Percentiles rank a stretch among this genome's conserved stretches.
Evolutionary conservation across 2,797 vertebrate species (phyloP).

Genomic region (Pseudocheirus occidentalis): DNA sequence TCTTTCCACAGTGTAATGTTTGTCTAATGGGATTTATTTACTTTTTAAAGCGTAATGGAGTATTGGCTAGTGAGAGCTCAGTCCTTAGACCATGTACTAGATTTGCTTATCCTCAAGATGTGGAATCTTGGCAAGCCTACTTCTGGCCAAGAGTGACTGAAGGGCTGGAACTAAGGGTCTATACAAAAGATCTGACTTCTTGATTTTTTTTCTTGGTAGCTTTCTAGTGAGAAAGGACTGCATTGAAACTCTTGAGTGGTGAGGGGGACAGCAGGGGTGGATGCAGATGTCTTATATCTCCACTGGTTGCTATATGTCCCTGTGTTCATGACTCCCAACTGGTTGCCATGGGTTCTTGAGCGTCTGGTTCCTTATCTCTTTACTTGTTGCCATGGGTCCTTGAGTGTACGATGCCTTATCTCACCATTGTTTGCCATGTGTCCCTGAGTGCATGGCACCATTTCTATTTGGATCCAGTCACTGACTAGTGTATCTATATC

Average conservation of each 20-base stretch:
- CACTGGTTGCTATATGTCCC: background rate
- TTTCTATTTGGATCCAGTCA: too few relatives aligned
- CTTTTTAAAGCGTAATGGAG: background rate
- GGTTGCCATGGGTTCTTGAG: background rate
- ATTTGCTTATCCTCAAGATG: background rate
- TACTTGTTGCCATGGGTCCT: too few relatives aligned
- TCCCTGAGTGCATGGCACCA: too few relatives aligned
- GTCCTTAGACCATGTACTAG: background rate
- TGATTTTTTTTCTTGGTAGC: background rate
- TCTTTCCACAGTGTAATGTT: background rate
- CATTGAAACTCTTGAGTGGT: background rate
- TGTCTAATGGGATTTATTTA: background rate
- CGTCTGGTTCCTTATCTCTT: too few relatives aligned
- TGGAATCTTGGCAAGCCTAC: background rate
- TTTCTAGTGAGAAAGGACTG: background rate
- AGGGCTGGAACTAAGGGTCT: background rate
- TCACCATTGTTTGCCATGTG: too few relatives aligned
- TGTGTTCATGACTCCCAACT: too few relatives aligned
- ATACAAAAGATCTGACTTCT: too few relatives aligned
- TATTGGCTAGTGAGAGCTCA: background rate
- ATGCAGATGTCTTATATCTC: background rate
- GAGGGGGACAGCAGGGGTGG: background rate
- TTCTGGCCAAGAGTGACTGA: background rate
- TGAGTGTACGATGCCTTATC: background rate
- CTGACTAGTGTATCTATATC: too few relatives aligned